Percentiles rank a stretch among this genome's conserved stretches.
These are phyloP conservation scores for Chaetogeoica ovagalla DNA, from an alignment of 2,888 invertebrate species.

Conservation along the genomic window DNA sequence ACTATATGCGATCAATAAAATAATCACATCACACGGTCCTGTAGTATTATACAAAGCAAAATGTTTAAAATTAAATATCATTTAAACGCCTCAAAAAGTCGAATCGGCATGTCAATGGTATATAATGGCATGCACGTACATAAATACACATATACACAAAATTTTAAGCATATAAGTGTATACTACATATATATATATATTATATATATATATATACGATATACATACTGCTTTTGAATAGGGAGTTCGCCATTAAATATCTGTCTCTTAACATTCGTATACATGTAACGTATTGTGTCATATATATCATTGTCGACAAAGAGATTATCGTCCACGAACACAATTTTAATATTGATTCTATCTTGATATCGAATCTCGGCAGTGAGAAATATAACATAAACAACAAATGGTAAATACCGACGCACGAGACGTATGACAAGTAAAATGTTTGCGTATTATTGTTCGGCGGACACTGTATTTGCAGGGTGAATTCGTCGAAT, in stretches of 20 bases:
- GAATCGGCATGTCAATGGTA: too few species aligned
- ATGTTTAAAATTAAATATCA: too few species aligned
- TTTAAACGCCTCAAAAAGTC: too few species aligned
- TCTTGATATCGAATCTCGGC: fast-evolving
- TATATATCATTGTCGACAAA: not conserved
- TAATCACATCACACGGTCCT: too few species aligned
- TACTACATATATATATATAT: too few species aligned
- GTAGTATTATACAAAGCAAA: too few species aligned
- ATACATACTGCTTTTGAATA: constrained; percentile 25
- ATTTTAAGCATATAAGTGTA: too few species aligned
- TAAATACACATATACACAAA: too few species aligned
- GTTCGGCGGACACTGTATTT: not conserved
- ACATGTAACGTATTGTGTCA: not conserved
- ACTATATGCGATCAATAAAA: too few species aligned
- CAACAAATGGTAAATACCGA: not conserved
- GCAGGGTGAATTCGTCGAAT: not conserved
- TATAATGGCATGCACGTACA: too few species aligned
- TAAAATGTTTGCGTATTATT: constrained; percentile 1
- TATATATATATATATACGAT: too few species aligned
- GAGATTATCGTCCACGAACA: not conserved
- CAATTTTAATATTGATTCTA: not conserved
- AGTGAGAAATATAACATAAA: too few species aligned
- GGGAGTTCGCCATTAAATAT: not conserved
- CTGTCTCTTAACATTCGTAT: constrained; percentile 13
- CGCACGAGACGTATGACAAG: not conserved